Percentiles rank a stretch among this genome's conserved stretches.
phyloP scores from a whole-genome alignment of 1,140 invertebrate species.

The Hyles vespertilio region DNA sequence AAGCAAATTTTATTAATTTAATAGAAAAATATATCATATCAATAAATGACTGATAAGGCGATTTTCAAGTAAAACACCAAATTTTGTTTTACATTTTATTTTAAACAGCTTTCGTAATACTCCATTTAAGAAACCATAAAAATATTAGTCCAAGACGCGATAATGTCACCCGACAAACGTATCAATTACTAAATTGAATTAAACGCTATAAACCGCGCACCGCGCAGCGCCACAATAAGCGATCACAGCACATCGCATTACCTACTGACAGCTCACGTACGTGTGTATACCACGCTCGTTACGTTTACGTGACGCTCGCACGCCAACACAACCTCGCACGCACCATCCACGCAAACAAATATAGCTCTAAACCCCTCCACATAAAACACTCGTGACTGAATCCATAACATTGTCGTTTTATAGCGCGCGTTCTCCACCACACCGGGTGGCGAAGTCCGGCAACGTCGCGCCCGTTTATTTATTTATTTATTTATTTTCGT shows the following conservation, averaged over 20 bases:
- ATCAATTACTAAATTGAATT: constrained; percentile 76
- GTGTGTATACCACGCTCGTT: constrained; percentile 63
- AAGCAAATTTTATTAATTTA: no score
- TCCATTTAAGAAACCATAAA: no score
- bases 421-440: constrained; percentile 54
- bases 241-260: constrained; percentile 69
- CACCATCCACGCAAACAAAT: constrained; percentile 36
- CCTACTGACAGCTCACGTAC: constrained; percentile 66
- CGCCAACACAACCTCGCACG: constrained; percentile 44
- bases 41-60: no score
- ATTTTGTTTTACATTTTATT: no score
- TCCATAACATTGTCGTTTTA: constrained; percentile 40
- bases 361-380: constrained; percentile 34
- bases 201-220: constrained; percentile 68
- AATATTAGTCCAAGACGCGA: constrained; percentile 32
- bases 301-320: constrained; percentile 70
- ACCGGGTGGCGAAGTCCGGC: constrained; percentile 65
- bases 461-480: constrained; percentile 70
- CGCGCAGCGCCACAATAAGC: constrained; percentile 60
- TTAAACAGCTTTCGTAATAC: no score
- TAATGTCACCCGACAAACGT: constrained; percentile 60
- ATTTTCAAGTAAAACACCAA: no score
- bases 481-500: no score
- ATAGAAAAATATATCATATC: no score
- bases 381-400: constrained; percentile 31